Evolutionary conservation across 1,140 invertebrate species (phyloP).

Genomic region (Drosophila novamexicana): DNA sequence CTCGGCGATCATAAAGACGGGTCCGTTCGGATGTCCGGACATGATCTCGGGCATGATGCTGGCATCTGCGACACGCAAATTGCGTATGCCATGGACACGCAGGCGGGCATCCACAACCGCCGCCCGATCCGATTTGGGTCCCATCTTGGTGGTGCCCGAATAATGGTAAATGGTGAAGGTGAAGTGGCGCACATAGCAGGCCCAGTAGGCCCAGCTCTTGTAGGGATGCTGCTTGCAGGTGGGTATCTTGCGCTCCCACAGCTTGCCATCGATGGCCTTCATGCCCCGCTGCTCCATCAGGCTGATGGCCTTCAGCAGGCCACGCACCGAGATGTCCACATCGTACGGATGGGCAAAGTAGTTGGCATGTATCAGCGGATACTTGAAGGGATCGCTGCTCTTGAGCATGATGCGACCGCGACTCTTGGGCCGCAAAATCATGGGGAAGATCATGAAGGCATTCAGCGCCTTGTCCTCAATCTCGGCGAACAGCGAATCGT

Average conservation of each 20-base stretch:
- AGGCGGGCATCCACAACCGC: slow-evolving; percentile 90
- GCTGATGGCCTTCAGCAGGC: slow-evolving; percentile 87
- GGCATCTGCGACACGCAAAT: slow-evolving; percentile 90
- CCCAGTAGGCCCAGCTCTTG: slow-evolving; percentile 90
- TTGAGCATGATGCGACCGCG: slow-evolving; percentile 89
- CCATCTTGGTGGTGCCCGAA: slow-evolving; percentile 94
- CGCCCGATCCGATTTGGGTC: slow-evolving; percentile 87
- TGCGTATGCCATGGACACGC: slow-evolving; percentile 88
- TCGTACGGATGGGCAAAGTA: slow-evolving; percentile 89
- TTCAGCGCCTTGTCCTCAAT: slow-evolving; percentile 85
- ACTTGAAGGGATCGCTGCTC: slow-evolving; percentile 89
- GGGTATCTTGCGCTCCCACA: slow-evolving; percentile 87
- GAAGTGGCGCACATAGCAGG: slow-evolving; percentile 88
- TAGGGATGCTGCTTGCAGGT: slow-evolving; percentile 88
- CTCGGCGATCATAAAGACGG: slow-evolving; percentile 90
- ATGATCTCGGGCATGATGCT: slow-evolving; percentile 88
- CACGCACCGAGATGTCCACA: slow-evolving; percentile 87
- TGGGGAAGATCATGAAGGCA: slow-evolving; percentile 88
- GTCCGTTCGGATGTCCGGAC: slow-evolving; percentile 88
- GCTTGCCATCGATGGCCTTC: slow-evolving; percentile 86
- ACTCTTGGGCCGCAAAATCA: slow-evolving; percentile 90
- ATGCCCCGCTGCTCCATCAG: slow-evolving; percentile 87
- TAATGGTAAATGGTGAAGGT: slow-evolving; percentile 92
- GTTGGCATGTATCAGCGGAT: slow-evolving; percentile 93
- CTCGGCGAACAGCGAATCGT: slow-evolving; percentile 85